A percentile compares a stretch with the other conserved stretches of the same genome.
Conservation (phyloP, 2,888 invertebrate genomes). For the Mythimna loreyi region DNA sequence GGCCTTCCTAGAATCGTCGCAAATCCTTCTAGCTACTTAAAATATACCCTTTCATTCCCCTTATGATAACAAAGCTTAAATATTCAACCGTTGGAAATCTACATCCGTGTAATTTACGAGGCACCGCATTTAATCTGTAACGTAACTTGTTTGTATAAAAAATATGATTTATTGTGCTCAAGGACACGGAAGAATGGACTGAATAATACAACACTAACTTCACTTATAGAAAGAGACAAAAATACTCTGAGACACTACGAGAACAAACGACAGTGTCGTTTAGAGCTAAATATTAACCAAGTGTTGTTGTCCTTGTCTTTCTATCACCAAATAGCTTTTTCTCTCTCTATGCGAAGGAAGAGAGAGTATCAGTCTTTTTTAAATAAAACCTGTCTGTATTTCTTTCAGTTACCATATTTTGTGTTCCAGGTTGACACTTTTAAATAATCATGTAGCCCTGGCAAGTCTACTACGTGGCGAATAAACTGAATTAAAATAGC, state of each 20-base stretch:
- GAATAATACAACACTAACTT: neutral
- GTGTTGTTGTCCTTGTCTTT: too few species aligned
- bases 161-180: constrained; percentile 54
- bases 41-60: constrained; percentile 14
- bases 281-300: too few species aligned
- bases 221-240: neutral
- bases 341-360: too few species aligned
- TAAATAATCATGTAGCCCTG: too few species aligned
- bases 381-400: too few species aligned
- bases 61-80: constrained; percentile 35
- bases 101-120: constrained; percentile 48
- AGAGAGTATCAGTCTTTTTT: too few species aligned
- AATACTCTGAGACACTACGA: neutral
- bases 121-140: constrained; percentile 48
- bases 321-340: too few species aligned
- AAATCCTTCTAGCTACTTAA: constrained; percentile 4
- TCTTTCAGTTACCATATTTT: too few species aligned
- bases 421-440: too few species aligned
- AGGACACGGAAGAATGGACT: neutral
- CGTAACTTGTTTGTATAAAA: constrained; percentile 58
- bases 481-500: too few species aligned
- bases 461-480: too few species aligned
- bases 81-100: constrained; percentile 36
- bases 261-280: too few species aligned
- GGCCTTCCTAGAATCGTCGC: neutral